These are phyloP conservation scores for Typhlichthys eigenmanni DNA, from an alignment of 2,797 vertebrate genomes.

Conservation along the genomic window DNA sequence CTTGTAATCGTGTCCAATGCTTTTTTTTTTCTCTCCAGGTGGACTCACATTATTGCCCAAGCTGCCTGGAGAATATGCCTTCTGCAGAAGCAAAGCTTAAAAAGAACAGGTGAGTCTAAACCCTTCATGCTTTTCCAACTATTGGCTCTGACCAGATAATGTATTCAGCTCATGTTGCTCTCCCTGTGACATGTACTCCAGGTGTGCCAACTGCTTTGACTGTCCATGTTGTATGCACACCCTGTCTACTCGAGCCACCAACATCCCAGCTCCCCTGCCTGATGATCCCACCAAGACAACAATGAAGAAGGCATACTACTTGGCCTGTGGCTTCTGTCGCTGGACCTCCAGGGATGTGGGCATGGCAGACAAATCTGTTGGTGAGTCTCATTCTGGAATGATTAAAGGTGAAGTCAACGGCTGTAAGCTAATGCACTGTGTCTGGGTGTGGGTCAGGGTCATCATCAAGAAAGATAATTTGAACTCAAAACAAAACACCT, in stretches of 20 bases:
- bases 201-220: conserved; percentile 98
- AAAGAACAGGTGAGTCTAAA: conserved; percentile 88
- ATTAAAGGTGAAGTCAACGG: no score
- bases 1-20: neutral
- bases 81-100: conserved; percentile 98
- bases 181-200: conserved; percentile 46
- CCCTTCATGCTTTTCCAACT: neutral
- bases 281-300: conserved; percentile 96
- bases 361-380: conserved; percentile 99
- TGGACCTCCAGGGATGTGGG: conserved; percentile 98
- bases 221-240: conserved; percentile 99
- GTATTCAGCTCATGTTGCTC: neutral
- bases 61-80: conserved; percentile 99
- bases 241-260: conserved; percentile 94
- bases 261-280: conserved; percentile 92
- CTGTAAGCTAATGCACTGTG: no score
- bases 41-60: conserved; percentile 98
- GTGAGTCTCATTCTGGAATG: conserved; percentile 69
- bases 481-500: no score
- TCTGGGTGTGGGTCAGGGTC: no score
- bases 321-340: conserved; percentile 98
- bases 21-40: conserved; percentile 77
- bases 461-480: no score
- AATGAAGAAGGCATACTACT: conserved; percentile 98
- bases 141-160: neutral